Evolutionary conservation across 2,797 vertebrate species (phyloP).

Genomic region (Cyprinella venusta): DNA sequence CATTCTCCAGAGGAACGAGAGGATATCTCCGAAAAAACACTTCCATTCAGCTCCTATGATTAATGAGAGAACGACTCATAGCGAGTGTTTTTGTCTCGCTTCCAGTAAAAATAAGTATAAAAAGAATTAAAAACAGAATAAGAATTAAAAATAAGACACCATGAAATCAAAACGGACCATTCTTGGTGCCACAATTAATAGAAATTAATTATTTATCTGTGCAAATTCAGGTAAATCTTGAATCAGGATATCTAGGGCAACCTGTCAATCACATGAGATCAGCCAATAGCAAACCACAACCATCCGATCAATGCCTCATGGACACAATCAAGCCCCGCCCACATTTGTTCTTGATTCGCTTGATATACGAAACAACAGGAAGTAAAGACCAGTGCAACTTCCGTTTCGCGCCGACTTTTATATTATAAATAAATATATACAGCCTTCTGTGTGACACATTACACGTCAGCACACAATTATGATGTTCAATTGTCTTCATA

Average conservation of each 20-base stretch:
- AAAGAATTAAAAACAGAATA: no score
- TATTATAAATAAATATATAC: not conserved
- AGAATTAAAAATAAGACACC: no score
- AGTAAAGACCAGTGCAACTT: not conserved
- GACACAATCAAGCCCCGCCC: no score
- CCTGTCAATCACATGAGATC: no score
- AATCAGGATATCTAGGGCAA: not conserved
- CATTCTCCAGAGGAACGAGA: not conserved
- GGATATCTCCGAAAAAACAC: slow-evolving; percentile 1
- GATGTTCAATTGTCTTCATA: no score
- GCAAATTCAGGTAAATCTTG: not conserved
- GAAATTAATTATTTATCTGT: not conserved
- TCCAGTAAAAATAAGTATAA: not conserved
- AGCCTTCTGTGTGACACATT: no score
- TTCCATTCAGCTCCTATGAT: not conserved
- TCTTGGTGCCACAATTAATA: not conserved
- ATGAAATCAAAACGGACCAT: not conserved
- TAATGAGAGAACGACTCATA: not conserved
- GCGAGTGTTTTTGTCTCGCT: not conserved
- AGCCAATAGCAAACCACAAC: no score
- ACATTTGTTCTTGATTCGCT: not conserved
- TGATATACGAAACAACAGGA: not conserved
- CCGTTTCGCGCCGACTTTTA: not conserved
- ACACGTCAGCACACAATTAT: not conserved
- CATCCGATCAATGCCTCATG: no score